Percentiles rank a stretch among this genome's conserved stretches.
These are phyloP conservation scores for Zaprionus inermis DNA, from an alignment of 1,140 invertebrate species.

Conservation along the genomic window DNA sequence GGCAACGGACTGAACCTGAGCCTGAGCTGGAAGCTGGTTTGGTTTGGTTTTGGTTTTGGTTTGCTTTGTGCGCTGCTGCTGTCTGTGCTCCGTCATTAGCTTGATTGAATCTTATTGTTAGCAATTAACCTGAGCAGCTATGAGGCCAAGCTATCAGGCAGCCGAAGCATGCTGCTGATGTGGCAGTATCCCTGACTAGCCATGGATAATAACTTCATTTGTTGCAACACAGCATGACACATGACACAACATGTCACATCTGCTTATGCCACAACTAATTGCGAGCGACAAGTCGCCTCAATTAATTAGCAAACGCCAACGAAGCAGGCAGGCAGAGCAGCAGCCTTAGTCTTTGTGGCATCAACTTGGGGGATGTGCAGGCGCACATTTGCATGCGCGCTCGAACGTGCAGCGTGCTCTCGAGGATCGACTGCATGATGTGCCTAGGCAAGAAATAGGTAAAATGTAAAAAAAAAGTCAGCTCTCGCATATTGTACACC, in stretches of 20 bases:
- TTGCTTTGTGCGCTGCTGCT: conserved; percentile 29
- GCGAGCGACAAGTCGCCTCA: conserved; percentile 65
- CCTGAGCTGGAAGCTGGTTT: conserved; percentile 31
- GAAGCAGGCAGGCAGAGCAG: conserved; percentile 39
- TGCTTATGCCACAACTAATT: conserved; percentile 66
- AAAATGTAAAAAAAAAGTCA: conserved; percentile 36
- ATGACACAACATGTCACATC: conserved; percentile 76
- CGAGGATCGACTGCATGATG: conserved; percentile 21
- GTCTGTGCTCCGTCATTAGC: conserved; percentile 70
- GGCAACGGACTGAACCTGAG: conserved; percentile 31
- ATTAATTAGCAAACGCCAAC: conserved; percentile 76
- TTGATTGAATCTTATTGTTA: conserved; percentile 83
- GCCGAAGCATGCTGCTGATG: conserved; percentile 43
- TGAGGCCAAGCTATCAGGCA: conserved; percentile 45
- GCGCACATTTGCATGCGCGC: conserved; percentile 54
- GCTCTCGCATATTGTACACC: conserved; percentile 46
- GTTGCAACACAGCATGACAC: conserved; percentile 49
- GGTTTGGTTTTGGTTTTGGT: conserved; percentile 2
- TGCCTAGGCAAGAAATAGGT: conserved; percentile 11
- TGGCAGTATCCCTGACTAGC: conserved; percentile 22
- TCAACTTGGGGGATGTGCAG: background rate
- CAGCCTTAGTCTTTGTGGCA: background rate
- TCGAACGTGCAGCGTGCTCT: conserved; percentile 10
- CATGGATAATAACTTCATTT: conserved; percentile 73
- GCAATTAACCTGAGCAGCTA: conserved; percentile 77